Evolutionary conservation across 1,140 invertebrate genomes (phyloP).

Genomic region (Pseudomyrmex dendroicus): DNA sequence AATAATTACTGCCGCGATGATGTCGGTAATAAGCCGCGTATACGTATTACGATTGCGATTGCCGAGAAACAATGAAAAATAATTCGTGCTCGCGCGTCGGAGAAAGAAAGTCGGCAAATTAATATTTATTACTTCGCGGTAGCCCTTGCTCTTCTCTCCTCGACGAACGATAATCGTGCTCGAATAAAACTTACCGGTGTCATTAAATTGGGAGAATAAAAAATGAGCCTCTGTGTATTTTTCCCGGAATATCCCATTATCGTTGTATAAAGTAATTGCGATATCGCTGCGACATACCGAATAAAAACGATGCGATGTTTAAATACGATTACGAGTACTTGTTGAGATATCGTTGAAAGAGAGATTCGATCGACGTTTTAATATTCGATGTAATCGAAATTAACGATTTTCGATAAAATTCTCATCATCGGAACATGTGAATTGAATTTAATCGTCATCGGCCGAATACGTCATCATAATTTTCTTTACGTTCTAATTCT

Average conservation of each 20-base stretch:
- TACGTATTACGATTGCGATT: conserved; percentile 58
- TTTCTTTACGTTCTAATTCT: too few relatives aligned
- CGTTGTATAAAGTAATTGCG: too few relatives aligned
- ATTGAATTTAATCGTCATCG: too few relatives aligned
- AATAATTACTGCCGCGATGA: conserved; percentile 65
- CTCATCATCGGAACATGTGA: too few relatives aligned
- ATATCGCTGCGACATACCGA: not conserved
- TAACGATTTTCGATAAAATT: too few relatives aligned
- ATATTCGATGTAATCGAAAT: too few relatives aligned
- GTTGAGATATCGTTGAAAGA: not conserved
- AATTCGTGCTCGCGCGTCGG: conserved; percentile 17
- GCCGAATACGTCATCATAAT: too few relatives aligned
- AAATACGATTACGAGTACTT: not conserved
- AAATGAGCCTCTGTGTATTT: not conserved
- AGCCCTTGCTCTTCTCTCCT: not conserved
- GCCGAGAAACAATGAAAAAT: conserved; percentile 51
- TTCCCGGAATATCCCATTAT: not conserved
- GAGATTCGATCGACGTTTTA: not conserved
- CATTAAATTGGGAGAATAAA: not conserved
- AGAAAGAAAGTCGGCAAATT: conserved; percentile 34
- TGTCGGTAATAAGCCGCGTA: conserved; percentile 28
- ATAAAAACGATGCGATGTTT: not conserved
- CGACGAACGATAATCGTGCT: not conserved
- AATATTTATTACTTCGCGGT: conserved; percentile 38
- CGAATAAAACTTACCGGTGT: not conserved